Base-by-base conservation (phyloP, 2,888 invertebrate genomes). In the Morpho achilles region DNA sequence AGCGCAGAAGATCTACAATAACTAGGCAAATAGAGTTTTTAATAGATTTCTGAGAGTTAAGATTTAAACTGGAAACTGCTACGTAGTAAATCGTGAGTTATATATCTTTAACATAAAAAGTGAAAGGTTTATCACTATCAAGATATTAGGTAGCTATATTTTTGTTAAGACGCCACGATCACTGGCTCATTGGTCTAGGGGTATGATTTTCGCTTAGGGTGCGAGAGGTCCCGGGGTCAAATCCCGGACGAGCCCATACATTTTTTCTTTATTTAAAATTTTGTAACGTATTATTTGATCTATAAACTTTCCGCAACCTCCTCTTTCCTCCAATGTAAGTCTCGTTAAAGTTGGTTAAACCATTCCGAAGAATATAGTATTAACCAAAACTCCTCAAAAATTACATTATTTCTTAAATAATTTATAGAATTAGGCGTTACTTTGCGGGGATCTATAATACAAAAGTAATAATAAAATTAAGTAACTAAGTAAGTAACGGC, bases 181-280 rank as follows among this genome's bases (percentile, higher is more conserved):
- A 47, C n/a, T 40, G 71, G 70, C 87, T 89, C 87, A 87, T 88
- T 89, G 88, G 89, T 90, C 88, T 88, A 89, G 88, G 87, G 87
- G 89, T 89, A 88, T 89, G 87, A 87, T 90, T 89, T 87, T 87
- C 87, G 87, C 87, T 89, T 89, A 84, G 87, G 89, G 87, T 90
- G 88, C 87, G 87, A 87, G 87, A 86, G 89, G 89, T 89, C 89
- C 88, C 87, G 87, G 87, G 88, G 88, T 87, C 86, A 88, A 89
- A 86, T 88, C 86, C 87, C 87, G 85, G 86, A 85, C 86, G 85
- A 87, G 85, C 87, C 87, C 84, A 71, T 70, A 16, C 10, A 4
- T 7, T 16, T 53, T 53, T 53, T 53, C n/a, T 53, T 16, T 8
- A 40, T 52, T 44, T 44, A 7, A 52, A 23, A 7, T 32, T n/a